Conservation (phyloP, 2,888 invertebrate genomes). For the Macaria liturata region DNA sequence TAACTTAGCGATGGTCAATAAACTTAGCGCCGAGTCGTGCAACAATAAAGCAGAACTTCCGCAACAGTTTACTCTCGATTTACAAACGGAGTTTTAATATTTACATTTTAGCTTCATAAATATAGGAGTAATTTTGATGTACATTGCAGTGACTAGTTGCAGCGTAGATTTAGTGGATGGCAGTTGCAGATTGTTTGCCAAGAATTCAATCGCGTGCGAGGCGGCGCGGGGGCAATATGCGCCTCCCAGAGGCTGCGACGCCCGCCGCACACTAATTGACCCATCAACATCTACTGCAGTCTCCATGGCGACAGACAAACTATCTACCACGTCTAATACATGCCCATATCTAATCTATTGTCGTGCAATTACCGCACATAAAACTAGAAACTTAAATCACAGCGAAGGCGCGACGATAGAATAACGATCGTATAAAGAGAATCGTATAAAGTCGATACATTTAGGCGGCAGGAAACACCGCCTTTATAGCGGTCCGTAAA, state of each 20-base stretch:
- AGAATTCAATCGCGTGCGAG: slow-evolving; percentile 61
- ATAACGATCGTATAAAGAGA: slow-evolving; percentile 34
- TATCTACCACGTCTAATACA: no score
- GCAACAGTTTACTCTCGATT: slow-evolving; percentile 58
- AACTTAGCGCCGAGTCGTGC: slow-evolving; percentile 61
- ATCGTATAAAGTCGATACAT: slow-evolving; percentile 40
- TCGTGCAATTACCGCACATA: not conserved
- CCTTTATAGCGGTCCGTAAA: slow-evolving; percentile 58
- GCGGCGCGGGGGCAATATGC: slow-evolving; percentile 52
- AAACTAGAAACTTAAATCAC: slow-evolving; percentile 15
- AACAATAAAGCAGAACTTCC: slow-evolving; percentile 62
- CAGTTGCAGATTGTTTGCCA: slow-evolving; percentile 51
- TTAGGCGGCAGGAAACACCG: slow-evolving; percentile 45
- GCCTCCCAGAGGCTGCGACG: slow-evolving; percentile 40
- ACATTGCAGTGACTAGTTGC: no score
- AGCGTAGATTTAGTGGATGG: slow-evolving; percentile 1
- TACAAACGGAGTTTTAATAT: slow-evolving; percentile 51
- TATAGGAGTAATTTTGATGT: no score
- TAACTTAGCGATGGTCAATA: slow-evolving; percentile 73
- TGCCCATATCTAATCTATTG: no score
- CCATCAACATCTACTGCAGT: slow-evolving; percentile 55
- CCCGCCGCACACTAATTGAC: slow-evolving; percentile 58
- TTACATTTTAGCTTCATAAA: no score
- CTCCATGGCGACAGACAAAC: slow-evolving; percentile 34
- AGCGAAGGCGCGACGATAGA: slow-evolving; percentile 24